Conservation (phyloP, 2,113 vertebrate genomes). For the Sinocyclocheilus anophthalmus region DNA sequence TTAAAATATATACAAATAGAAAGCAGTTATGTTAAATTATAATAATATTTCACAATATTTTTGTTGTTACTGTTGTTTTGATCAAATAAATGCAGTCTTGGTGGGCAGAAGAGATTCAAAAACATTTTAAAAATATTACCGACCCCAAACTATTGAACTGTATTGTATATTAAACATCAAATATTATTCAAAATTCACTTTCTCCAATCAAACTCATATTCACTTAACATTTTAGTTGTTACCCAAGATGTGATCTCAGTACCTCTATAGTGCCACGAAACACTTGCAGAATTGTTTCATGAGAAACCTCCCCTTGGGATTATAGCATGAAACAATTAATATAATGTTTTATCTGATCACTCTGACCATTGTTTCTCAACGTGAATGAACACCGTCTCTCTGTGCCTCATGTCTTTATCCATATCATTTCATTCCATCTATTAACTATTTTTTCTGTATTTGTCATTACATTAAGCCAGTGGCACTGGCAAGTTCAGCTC, state of each 20-base stretch:
- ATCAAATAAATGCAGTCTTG: not conserved
- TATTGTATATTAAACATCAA: not conserved
- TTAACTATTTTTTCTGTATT: not conserved
- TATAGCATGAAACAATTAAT: not conserved
- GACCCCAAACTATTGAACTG: not conserved
- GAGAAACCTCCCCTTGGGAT: not conserved
- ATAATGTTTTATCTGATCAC: not conserved
- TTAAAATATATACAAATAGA: not conserved
- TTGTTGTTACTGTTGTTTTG: not conserved
- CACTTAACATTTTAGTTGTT: not conserved
- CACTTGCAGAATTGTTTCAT: slow-evolving; percentile 19
- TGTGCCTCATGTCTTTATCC: not conserved
- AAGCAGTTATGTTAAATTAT: not conserved
- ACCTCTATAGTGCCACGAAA: not conserved
- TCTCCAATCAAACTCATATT: not conserved
- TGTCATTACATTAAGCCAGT: not conserved
- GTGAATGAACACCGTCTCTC: not conserved
- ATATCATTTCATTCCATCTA: slow-evolving; percentile 10
- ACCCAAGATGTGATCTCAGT: not conserved
- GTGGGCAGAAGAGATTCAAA: not conserved
- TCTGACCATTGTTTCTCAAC: not conserved
- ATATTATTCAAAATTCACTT: not conserved
- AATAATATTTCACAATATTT: not conserved
- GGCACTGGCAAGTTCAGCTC: slow-evolving; percentile 7
- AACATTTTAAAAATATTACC: not conserved